phyloP scores from a whole-genome alignment of 1,140 invertebrate genomes.

The Brachionus asplanchnoidis region DNA sequence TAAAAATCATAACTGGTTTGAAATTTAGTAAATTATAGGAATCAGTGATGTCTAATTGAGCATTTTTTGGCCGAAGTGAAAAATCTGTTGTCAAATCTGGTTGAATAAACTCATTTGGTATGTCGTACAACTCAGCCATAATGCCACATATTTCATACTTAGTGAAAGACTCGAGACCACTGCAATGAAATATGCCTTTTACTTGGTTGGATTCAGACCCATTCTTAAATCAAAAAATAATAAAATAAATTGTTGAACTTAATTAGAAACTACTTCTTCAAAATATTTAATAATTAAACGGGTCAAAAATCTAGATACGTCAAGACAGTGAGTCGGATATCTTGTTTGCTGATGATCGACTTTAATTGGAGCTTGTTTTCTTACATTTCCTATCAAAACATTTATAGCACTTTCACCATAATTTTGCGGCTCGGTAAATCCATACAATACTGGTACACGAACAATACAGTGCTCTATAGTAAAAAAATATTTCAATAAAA shows the following conservation, averaged over 20 bases:
- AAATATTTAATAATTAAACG: constrained; percentile 9
- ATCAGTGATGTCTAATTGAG: constrained; percentile 50
- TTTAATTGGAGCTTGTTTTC: background rate
- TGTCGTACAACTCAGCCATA: constrained; percentile 58
- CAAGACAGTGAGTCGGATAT: constrained; percentile 58
- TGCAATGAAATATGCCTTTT: constrained; percentile 60
- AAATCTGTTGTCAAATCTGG: constrained; percentile 49
- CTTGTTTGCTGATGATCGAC: constrained; percentile 48
- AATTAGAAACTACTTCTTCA: background rate
- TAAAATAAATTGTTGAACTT: background rate
- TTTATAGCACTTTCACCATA: constrained; percentile 61
- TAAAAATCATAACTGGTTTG: constrained; percentile 19
- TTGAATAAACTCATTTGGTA: constrained; percentile 54
- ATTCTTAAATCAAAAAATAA: background rate
- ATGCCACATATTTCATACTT: constrained; percentile 61
- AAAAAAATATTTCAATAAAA: background rate
- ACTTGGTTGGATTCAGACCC: background rate
- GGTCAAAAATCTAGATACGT: constrained; percentile 55
- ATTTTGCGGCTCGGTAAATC: constrained; percentile 49
- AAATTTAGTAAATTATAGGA: background rate
- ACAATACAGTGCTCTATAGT: constrained; percentile 52
- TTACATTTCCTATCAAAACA: constrained; percentile 53
- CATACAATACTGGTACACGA: constrained; percentile 61
- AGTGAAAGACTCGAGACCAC: constrained; percentile 60
- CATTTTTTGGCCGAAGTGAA: constrained; percentile 57